Percentiles rank a stretch among this genome's conserved stretches.
phyloP scores from a whole-genome alignment of 2,797 vertebrate genomes.

The Allobates femoralis region DNA sequence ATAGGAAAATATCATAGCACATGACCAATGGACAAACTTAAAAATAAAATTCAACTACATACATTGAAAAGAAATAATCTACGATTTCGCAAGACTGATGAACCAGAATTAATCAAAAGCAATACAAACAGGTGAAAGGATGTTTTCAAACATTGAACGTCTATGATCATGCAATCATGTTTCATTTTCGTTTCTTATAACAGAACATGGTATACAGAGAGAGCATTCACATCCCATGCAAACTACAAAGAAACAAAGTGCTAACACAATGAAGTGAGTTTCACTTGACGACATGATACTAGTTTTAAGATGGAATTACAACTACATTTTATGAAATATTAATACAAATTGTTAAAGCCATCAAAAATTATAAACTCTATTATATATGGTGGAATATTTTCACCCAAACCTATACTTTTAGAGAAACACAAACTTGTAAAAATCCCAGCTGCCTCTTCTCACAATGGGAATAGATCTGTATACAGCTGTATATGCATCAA shows the following conservation, averaged over 20 bases:
- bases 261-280: slow-evolving; percentile 78
- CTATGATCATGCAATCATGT: slow-evolving; percentile 76
- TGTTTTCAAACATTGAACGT: slow-evolving; percentile 77
- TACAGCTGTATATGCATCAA: neutral
- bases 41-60: slow-evolving; percentile 76
- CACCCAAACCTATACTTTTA: neutral
- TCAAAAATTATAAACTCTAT: neutral
- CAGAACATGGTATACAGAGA: slow-evolving; percentile 79
- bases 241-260: slow-evolving; percentile 83
- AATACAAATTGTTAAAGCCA: neutral
- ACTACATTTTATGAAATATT: neutral
- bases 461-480: neutral
- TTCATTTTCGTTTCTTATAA: slow-evolving; percentile 66
- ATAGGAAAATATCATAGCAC: slow-evolving; percentile 84
- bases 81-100: slow-evolving; percentile 76
- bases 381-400: neutral
- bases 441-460: neutral
- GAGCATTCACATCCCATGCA: slow-evolving; percentile 88
- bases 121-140: slow-evolving; percentile 74
- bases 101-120: slow-evolving; percentile 74
- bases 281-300: neutral
- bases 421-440: neutral
- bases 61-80: slow-evolving; percentile 74
- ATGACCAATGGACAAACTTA: slow-evolving; percentile 83
- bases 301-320: neutral